Evolutionary conservation across 2,797 vertebrate genomes (phyloP).

Genomic region (Danio albolineatus): DNA sequence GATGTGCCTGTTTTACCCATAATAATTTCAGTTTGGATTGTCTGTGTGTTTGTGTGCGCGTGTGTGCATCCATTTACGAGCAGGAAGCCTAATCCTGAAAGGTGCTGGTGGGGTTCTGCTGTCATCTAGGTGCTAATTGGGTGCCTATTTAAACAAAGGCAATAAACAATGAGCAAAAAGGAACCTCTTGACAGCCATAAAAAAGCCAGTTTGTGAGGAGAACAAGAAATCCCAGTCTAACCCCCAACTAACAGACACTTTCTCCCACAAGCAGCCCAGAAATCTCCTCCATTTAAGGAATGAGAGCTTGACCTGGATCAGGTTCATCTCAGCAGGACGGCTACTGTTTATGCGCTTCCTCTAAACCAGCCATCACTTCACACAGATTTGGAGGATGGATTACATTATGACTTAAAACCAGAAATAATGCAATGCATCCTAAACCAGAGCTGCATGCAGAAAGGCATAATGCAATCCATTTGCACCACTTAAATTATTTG

Average conservation of each 20-base stretch:
- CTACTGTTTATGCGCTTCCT: constrained; percentile 15
- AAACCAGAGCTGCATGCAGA: background rate
- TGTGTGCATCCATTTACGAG: background rate
- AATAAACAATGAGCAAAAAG: constrained; percentile 56
- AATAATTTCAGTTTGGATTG: constrained; percentile 23
- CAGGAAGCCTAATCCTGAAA: constrained; percentile 51
- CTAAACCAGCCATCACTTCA: constrained; percentile 6
- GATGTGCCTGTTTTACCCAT: background rate
- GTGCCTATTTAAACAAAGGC: constrained; percentile 52
- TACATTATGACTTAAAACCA: background rate
- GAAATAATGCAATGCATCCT: background rate
- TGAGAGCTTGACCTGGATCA: constrained; percentile 34
- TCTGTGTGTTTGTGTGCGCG: background rate
- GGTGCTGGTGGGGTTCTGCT: constrained; percentile 23
- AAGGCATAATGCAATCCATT: background rate
- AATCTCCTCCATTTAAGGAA: constrained; percentile 21
- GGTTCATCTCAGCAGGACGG: constrained; percentile 6
- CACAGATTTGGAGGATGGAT: background rate
- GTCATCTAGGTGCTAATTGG: constrained; percentile 55
- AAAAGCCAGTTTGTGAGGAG: constrained; percentile 32
- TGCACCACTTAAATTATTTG: background rate
- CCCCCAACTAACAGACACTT: constrained; percentile 10
- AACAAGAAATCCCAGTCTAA: constrained; percentile 33
- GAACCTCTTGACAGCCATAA: constrained; percentile 40
- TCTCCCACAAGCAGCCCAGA: constrained; percentile 30